Evolutionary conservation across 1,140 invertebrate species (phyloP).

Genomic region (Delia radicum): DNA sequence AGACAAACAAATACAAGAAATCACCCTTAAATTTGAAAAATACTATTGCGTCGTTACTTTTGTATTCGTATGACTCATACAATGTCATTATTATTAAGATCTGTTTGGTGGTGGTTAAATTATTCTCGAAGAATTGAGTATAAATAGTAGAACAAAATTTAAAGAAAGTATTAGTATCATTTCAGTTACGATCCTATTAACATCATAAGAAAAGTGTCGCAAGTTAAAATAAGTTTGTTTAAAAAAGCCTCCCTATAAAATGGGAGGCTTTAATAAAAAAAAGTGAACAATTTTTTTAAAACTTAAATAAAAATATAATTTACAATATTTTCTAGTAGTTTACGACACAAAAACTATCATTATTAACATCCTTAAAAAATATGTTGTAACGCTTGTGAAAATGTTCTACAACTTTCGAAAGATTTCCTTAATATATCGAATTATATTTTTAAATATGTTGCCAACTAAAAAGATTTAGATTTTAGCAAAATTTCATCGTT

Average conservation of each 20-base stretch:
- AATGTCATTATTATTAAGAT: neutral
- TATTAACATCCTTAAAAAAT: too few species aligned
- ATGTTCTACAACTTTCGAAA: too few species aligned
- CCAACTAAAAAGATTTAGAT: too few species aligned
- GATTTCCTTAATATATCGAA: too few species aligned
- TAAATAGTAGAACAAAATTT: neutral
- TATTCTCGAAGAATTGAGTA: neutral
- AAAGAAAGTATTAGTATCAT: neutral
- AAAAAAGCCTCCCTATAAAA: neutral
- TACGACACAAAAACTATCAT: too few species aligned
- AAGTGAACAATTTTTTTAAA: too few species aligned
- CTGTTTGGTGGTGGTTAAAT: neutral
- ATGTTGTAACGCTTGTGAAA: too few species aligned
- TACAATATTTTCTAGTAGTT: too few species aligned
- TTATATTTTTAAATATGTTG: too few species aligned
- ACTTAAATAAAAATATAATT: too few species aligned
- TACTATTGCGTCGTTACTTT: neutral
- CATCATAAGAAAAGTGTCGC: neutral
- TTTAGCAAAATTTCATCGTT: too few species aligned
- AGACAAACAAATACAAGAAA: neutral
- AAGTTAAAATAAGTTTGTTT: neutral
- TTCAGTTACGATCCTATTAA: neutral
- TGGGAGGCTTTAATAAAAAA: neutral
- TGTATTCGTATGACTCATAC: neutral
- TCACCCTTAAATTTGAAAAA: neutral